Conservation (phyloP, 2,113 vertebrate species). For the Ameiurus melas region DNA sequence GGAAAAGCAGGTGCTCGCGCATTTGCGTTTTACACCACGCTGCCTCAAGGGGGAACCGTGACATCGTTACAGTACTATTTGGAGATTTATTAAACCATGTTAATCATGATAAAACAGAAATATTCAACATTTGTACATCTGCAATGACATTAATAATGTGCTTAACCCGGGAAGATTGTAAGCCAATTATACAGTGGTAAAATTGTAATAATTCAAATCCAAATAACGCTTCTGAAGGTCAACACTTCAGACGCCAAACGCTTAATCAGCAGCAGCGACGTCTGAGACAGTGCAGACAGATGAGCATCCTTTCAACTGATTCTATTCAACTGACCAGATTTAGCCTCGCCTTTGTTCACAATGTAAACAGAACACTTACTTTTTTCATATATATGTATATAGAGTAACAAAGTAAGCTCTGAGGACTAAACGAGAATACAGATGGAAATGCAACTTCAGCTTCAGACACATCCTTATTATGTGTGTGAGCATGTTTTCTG, state of each 20-base stretch:
- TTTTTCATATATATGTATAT: not conserved
- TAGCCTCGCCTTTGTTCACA: not conserved
- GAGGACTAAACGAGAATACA: not conserved
- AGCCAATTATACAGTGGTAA: not conserved
- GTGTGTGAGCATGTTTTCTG: not conserved
- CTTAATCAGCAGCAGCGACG: not conserved
- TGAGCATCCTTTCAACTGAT: not conserved
- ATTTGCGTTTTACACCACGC: too few relatives aligned
- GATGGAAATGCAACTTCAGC: not conserved
- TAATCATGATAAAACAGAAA: not conserved
- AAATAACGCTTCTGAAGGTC: not conserved
- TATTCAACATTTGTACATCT: too few relatives aligned
- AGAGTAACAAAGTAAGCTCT: not conserved
- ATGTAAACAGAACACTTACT: not conserved
- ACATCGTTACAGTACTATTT: not conserved
- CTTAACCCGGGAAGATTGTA: not conserved
- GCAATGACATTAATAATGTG: too few relatives aligned
- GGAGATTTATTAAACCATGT: too few relatives aligned
- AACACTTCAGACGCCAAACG: not conserved
- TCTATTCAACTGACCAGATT: not conserved
- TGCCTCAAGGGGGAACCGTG: too few relatives aligned
- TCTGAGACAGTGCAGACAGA: not conserved
- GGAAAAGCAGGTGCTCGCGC: too few relatives aligned
- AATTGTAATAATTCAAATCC: not conserved
- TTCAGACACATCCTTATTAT: not conserved